A percentile compares a stretch with the other conserved stretches of the same genome.
phyloP scores from a whole-genome alignment of 2,888 invertebrate genomes.

The Drosophila eohydei region DNA sequence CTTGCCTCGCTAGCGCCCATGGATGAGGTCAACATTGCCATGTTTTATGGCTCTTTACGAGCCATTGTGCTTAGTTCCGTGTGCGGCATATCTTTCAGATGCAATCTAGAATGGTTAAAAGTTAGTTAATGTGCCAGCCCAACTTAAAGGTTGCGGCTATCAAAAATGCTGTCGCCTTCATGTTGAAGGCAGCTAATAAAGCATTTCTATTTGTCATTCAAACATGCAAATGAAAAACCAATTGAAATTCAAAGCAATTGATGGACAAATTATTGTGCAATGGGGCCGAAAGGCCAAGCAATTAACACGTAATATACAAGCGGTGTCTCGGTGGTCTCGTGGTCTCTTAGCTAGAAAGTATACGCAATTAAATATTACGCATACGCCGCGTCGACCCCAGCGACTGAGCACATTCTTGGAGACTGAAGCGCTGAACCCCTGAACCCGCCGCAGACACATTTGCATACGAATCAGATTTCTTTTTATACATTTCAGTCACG shows the following conservation, averaged over 20 bases:
- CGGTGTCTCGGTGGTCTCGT: not conserved
- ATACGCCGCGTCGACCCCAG: conserved; percentile 56
- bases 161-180: conserved; percentile 57
- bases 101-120: conserved; percentile 60
- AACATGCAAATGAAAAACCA: conserved; percentile 50
- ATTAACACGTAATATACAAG: conserved; percentile 17
- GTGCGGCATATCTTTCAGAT: conserved; percentile 38
- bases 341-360: conserved; percentile 32
- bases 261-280: conserved; percentile 49
- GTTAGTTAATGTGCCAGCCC: conserved; percentile 23
- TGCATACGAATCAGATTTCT: conserved; percentile 24
- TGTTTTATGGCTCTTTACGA: conserved; percentile 32
- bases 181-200: conserved; percentile 55
- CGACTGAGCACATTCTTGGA: conserved; percentile 55
- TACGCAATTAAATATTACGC: conserved; percentile 43
- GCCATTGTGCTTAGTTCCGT: conserved; percentile 59
- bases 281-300: conserved; percentile 35
- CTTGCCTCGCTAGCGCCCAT: conserved; percentile 50
- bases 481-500: conserved; percentile 66
- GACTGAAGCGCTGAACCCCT: conserved; percentile 7
- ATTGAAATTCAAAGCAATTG: conserved; percentile 74
- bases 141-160: conserved; percentile 22
- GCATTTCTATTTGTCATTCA: conserved; percentile 67
- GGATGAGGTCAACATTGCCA: conserved; percentile 38
- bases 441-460: conserved; percentile 5